Percentiles rank a stretch among this genome's conserved stretches.
Evolutionary conservation across 1,140 invertebrate species (phyloP).

Genomic region (Pygmarrhopalites habei): DNA sequence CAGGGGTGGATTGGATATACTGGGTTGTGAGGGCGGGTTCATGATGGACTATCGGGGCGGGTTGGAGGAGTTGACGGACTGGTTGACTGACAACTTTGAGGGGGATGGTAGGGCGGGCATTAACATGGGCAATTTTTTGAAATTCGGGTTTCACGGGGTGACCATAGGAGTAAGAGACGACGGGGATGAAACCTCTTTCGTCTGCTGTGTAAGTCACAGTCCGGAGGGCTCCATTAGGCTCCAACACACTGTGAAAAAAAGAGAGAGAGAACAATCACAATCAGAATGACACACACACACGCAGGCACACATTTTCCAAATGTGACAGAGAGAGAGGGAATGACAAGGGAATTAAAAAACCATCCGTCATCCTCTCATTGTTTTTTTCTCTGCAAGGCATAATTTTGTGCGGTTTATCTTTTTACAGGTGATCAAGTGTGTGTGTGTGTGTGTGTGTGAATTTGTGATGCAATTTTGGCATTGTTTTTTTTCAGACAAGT

Average conservation of each 20-base stretch:
- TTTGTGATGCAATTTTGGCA: too few species aligned
- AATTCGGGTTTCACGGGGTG: slow-evolving; percentile 14
- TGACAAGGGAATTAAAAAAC: too few species aligned
- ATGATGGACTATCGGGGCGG: not conserved
- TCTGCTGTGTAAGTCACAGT: slow-evolving; percentile 33
- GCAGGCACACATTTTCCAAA: too few species aligned
- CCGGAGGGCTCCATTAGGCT: slow-evolving; percentile 32
- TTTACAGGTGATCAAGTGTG: too few species aligned
- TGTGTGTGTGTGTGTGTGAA: too few species aligned
- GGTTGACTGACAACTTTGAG: slow-evolving; percentile 1
- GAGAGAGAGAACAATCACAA: not conserved
- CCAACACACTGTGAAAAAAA: slow-evolving; percentile 26
- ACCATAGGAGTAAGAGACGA: slow-evolving; percentile 34
- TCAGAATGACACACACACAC: not conserved
- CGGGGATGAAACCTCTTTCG: slow-evolving; percentile 34
- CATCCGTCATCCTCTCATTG: too few species aligned
- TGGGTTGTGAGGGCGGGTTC: not conserved
- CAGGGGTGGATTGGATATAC: not conserved
- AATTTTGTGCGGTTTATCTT: too few species aligned
- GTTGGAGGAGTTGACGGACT: not conserved
- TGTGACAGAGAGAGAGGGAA: too few species aligned
- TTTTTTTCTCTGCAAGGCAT: too few species aligned
- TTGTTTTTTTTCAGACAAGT: too few species aligned
- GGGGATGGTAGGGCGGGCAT: not conserved
- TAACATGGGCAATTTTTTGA: slow-evolving; percentile 4